A percentile compares a stretch with the other conserved stretches of the same genome.
Evolutionary conservation across 2,113 vertebrate genomes (phyloP).

Genomic region (Serinus canaria): DNA sequence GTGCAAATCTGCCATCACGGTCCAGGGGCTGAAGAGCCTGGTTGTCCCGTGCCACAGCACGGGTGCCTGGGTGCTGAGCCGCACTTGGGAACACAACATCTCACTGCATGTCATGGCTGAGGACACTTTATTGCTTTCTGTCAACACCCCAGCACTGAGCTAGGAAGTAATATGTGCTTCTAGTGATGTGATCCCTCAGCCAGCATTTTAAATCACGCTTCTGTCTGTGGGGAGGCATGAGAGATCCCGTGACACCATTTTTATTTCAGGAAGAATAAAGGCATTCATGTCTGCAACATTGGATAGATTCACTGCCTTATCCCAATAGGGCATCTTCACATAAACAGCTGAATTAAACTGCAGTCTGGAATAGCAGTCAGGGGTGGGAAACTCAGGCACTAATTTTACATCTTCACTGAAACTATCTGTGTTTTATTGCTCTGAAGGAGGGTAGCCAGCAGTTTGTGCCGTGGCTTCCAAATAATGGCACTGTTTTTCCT

Average conservation of each 20-base stretch:
- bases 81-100: neutral
- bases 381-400: neutral
- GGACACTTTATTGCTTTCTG: slow-evolving; percentile 50
- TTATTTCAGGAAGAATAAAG: slow-evolving; percentile 62
- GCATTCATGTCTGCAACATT: slow-evolving; percentile 28
- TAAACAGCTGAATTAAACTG: slow-evolving; percentile 30
- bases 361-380: neutral
- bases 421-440: neutral
- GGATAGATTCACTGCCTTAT: slow-evolving; percentile 24
- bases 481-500: neutral
- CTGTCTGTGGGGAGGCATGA: slow-evolving; percentile 22
- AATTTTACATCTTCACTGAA: slow-evolving; percentile 16
- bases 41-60: neutral
- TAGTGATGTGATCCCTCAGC: slow-evolving; percentile 38
- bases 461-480: neutral
- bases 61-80: neutral
- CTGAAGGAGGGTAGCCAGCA: neutral
- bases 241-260: slow-evolving; percentile 52
- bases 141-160: neutral
- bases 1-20: neutral
- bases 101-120: slow-evolving; percentile 3
- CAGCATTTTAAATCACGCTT: slow-evolving; percentile 58
- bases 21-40: neutral
- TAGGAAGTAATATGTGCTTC: slow-evolving; percentile 46
- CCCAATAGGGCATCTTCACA: slow-evolving; percentile 31